These are phyloP conservation scores for Uromys caudimaculatus DNA, from an alignment of 2,797 vertebrate genomes.

Conservation along the genomic window DNA sequence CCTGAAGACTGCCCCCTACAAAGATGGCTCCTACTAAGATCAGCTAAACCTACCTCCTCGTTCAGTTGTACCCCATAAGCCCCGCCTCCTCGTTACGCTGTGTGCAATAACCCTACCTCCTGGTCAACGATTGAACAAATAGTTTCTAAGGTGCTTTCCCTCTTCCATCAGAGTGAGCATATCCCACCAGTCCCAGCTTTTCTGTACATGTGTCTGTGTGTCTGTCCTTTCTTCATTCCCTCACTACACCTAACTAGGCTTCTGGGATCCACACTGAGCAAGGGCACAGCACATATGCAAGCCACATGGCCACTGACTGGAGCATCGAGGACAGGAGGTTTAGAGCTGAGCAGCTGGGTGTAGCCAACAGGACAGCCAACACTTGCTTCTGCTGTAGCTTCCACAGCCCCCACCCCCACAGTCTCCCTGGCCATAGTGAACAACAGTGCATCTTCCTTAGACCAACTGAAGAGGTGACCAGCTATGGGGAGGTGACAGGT, in stretches of 20 bases:
- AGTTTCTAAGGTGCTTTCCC: no score
- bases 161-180: background rate
- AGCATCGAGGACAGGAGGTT: background rate
- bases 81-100: background rate
- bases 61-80: background rate
- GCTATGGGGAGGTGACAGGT: background rate
- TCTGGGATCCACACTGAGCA: background rate
- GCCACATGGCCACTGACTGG: no score
- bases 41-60: background rate
- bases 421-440: background rate
- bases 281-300: background rate
- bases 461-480: background rate
- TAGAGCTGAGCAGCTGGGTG: background rate
- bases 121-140: background rate
- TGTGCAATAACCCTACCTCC: no score
- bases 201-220: background rate
- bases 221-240: background rate
- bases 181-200: background rate
- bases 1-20: background rate
- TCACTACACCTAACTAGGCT: background rate
- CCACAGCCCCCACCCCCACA: background rate
- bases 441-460: background rate
- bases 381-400: background rate
- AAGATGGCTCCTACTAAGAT: background rate
- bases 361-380: background rate